phyloP scores from a whole-genome alignment of 2,113 vertebrate species.

The Coreoperca whiteheadi region DNA sequence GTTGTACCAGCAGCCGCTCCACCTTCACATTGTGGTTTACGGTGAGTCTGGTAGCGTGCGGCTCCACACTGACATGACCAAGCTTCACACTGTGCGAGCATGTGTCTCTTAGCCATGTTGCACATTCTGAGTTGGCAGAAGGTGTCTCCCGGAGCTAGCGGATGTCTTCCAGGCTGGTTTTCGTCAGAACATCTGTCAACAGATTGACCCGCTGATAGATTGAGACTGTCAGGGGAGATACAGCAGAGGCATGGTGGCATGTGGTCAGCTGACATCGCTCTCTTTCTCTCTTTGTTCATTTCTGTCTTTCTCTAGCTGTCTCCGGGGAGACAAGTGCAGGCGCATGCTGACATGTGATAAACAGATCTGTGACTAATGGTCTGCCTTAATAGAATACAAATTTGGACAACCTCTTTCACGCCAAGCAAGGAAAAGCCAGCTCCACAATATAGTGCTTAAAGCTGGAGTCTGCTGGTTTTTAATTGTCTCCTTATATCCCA shows the following conservation, averaged over 20 bases:
- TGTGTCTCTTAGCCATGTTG: slow-evolving; percentile 53
- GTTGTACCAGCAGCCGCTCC: slow-evolving; percentile 9
- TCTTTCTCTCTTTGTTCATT: slow-evolving; percentile 40
- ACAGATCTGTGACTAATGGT: slow-evolving; percentile 69
- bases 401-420: slow-evolving; percentile 56
- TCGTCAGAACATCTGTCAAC: slow-evolving; percentile 52
- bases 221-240: slow-evolving; percentile 44
- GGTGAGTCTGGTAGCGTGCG: slow-evolving; percentile 6
- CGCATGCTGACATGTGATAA: slow-evolving; percentile 69
- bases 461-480: slow-evolving; percentile 27
- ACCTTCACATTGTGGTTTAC: slow-evolving; percentile 19
- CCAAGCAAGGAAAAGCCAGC: slow-evolving; percentile 32
- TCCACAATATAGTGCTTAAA: slow-evolving; percentile 25
- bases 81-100: slow-evolving; percentile 60
- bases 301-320: slow-evolving; percentile 44
- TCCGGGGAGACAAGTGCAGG: slow-evolving; percentile 49
- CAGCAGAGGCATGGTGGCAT: slow-evolving; percentile 45
- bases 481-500: slow-evolving; percentile 23
- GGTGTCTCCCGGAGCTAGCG: slow-evolving; percentile 52
- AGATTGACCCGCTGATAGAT: slow-evolving; percentile 63
- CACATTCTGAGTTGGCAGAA: slow-evolving; percentile 40
- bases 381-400: slow-evolving; percentile 68
- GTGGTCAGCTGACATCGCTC: slow-evolving; percentile 57
- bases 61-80: slow-evolving; percentile 47
- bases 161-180: slow-evolving; percentile 63